Percentiles rank a stretch among this genome's conserved stretches.
phyloP scores from a whole-genome alignment of 2,888 invertebrate species.

The Ormyrus nitidulus region DNA sequence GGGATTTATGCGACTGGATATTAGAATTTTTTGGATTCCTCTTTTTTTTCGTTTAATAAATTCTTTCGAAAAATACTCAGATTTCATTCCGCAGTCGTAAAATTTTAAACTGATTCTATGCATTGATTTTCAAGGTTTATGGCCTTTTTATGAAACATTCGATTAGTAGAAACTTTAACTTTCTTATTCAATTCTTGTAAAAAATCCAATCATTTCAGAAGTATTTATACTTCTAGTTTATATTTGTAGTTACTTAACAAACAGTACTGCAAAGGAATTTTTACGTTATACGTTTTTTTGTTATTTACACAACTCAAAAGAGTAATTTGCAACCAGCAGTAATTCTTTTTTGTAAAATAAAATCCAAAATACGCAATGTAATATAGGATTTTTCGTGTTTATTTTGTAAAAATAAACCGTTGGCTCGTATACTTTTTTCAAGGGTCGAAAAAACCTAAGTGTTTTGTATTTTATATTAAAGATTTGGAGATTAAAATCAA shows the following conservation, averaged over 20 bases:
- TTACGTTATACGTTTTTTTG: too few relatives aligned
- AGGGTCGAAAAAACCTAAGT: background rate
- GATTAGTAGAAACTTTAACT: background rate
- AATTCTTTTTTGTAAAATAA: constrained; percentile 1
- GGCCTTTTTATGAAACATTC: constrained; percentile 28
- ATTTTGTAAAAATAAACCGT: constrained; percentile 1
- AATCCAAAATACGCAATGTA: background rate
- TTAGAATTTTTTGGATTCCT: too few relatives aligned
- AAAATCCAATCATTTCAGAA: background rate
- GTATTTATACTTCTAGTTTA: background rate
- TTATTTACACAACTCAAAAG: too few relatives aligned
- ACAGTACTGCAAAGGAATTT: too few relatives aligned
- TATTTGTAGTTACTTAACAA: background rate
- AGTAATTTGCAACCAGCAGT: background rate
- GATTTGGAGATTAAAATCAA: background rate
- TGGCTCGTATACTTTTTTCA: background rate
- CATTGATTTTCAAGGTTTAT: constrained; percentile 15
- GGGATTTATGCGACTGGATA: too few relatives aligned
- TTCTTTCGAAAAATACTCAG: constrained; percentile 14
- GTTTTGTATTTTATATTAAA: background rate
- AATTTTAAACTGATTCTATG: constrained; percentile 29
- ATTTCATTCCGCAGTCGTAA: constrained; percentile 13
- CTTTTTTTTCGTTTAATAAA: background rate
- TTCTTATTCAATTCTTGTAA: background rate
- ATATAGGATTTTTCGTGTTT: background rate